Evolutionary conservation across 1,140 invertebrate genomes (phyloP).

Genomic region (Acromyrmex echinatior): DNA sequence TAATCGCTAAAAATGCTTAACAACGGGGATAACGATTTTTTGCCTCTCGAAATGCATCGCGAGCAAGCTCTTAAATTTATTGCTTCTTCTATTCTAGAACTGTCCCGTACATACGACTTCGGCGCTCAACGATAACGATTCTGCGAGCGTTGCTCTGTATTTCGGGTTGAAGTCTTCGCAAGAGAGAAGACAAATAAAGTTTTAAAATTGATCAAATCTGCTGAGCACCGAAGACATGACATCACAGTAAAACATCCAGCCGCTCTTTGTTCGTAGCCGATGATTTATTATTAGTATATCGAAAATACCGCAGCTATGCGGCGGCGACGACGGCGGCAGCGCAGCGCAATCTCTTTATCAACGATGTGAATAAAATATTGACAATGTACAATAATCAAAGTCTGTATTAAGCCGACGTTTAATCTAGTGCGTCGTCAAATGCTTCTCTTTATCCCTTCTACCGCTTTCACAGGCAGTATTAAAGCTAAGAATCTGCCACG

Average conservation of each 20-base stretch:
- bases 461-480: constrained; percentile 14
- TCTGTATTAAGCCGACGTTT: constrained; percentile 69
- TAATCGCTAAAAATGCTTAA: constrained; percentile 82
- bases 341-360: constrained; percentile 68
- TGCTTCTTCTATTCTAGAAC: constrained; percentile 81
- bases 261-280: constrained; percentile 32
- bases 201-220: constrained; percentile 43
- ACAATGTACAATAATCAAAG: constrained; percentile 78
- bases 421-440: constrained; percentile 47
- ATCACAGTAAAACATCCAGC: constrained; percentile 56
- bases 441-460: constrained; percentile 10
- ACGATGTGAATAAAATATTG: constrained; percentile 81
- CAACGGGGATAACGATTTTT: constrained; percentile 79
- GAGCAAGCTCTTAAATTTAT: constrained; percentile 84
- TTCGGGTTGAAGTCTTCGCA: not conserved
- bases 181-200: not conserved
- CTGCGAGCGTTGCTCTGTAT: not conserved
- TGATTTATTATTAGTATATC: constrained; percentile 56
- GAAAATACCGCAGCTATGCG: constrained; percentile 55
- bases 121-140: constrained; percentile 39
- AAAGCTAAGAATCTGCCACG: constrained; percentile 38
- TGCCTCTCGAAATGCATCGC: constrained; percentile 70
- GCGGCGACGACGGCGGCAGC: constrained; percentile 17
- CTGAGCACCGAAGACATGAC: constrained; percentile 56
- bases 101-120: constrained; percentile 64